phyloP scores from a whole-genome alignment of 2,113 vertebrate species.

The Rhinolophus sinicus region DNA sequence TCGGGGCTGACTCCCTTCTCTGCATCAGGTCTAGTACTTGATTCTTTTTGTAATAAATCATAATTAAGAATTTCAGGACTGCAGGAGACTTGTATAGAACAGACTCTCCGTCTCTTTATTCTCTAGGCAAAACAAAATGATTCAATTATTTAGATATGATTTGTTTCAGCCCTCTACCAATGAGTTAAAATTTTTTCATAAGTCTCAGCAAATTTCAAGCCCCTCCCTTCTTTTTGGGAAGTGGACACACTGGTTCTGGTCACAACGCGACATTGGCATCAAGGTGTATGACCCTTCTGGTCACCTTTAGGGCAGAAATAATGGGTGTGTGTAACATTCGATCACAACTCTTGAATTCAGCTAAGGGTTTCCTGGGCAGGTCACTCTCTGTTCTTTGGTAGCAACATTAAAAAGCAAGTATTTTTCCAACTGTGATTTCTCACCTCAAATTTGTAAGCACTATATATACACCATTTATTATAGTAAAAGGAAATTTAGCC shows the following conservation, averaged over 20 bases:
- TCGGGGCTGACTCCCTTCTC: neutral
- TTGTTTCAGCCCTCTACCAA: neutral
- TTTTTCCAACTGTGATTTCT: neutral
- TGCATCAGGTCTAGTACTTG: neutral
- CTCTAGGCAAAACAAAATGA: constrained; percentile 26
- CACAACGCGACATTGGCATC: neutral
- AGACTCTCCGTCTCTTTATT: neutral
- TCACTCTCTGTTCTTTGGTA: neutral
- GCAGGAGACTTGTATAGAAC: neutral
- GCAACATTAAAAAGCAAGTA: neutral
- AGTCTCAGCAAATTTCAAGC: neutral
- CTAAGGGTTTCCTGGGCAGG: neutral
- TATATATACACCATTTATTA: neutral
- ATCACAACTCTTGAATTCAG: neutral
- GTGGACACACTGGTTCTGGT: neutral
- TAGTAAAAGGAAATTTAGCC: neutral
- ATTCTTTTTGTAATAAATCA: neutral
- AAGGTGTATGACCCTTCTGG: neutral
- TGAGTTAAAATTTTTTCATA: neutral
- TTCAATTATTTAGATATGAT: neutral
- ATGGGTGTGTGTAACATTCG: neutral
- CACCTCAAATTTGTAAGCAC: neutral
- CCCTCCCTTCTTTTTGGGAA: neutral
- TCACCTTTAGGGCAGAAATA: constrained; percentile 13
- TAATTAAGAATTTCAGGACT: constrained; percentile 27